Base-by-base conservation (phyloP, 2,113 vertebrate species). In the human (Homo sapiens) region DNA sequence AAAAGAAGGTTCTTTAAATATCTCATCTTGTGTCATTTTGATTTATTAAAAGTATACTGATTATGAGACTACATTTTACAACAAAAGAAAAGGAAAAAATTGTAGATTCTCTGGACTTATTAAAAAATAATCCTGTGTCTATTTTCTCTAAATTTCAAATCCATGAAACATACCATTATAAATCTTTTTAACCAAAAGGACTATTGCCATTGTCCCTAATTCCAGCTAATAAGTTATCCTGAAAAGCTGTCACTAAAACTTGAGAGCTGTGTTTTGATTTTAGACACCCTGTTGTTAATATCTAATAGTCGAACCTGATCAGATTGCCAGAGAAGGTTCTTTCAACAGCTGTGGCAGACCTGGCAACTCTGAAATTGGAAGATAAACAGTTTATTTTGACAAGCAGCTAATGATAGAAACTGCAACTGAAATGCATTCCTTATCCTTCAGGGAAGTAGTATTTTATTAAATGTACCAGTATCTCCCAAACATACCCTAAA, bases 211-310 rank as follows among this genome's bases (percentile, higher is more conserved):
- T 90, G 35, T 61, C 38, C 73, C 85, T 30, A 45, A 57, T 90
- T 97, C 38, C 84, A 55, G n/a, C 80, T 72, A 43, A 43, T 68
- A 90, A 89, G 8, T 50, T 82, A 89, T 40, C 50, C 89, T 85
- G 89, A 48, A 93, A 93, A 90, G 78, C 86, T 80, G 73, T 96
- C 87, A 76, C 38, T 48, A 95, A 93, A 97, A 95, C 81, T 43
- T 80, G 38, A 90, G 81, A 59, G 14, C 1, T 97, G 61, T 3
- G 23, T 97, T 97, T 98, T 81, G 48, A 75, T 52, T 98, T 97
- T 86, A 94, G 85, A 72, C 59, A 89, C 4, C 72, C 22, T 43
- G 92, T 96, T 95, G 59, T 94, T 64, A 97, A 86, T 35, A 66
- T 91, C 81, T 95, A 76, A 76, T 88, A 84, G 84, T 98, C 80